Evolutionary conservation across 2,797 vertebrate species (phyloP).

Genomic region (Peromyscus eremicus): DNA sequence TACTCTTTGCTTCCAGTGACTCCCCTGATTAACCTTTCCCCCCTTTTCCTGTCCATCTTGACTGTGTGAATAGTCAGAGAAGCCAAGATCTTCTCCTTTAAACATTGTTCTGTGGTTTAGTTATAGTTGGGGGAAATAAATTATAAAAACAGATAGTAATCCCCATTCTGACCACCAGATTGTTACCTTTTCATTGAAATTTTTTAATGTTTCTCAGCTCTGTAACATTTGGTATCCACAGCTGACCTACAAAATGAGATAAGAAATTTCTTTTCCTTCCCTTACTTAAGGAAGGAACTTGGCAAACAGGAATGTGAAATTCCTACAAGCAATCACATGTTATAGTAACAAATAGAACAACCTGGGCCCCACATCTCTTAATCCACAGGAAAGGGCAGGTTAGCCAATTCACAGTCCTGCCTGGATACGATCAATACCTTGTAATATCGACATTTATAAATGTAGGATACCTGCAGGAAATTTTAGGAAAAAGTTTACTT

Average conservation of each 20-base stretch:
- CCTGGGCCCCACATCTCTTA: background rate
- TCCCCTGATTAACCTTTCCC: background rate
- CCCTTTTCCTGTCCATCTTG: background rate
- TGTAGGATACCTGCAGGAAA: background rate
- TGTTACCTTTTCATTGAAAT: background rate
- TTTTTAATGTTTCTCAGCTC: background rate
- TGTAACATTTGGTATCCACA: background rate
- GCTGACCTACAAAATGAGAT: background rate
- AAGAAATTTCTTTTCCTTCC: background rate
- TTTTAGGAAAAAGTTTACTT: background rate
- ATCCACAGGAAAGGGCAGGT: background rate
- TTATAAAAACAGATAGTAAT: background rate
- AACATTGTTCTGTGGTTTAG: background rate
- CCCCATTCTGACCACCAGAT: background rate
- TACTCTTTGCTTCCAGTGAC: background rate
- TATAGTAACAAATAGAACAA: too few relatives aligned
- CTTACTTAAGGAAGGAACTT: background rate
- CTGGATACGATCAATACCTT: background rate
- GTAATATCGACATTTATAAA: background rate
- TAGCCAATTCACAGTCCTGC: background rate
- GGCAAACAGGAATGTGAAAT: background rate
- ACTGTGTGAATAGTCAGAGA: background rate
- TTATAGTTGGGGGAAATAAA: background rate
- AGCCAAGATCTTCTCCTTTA: background rate
- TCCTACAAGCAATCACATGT: background rate